Evolutionary conservation across 1,140 invertebrate genomes (phyloP).

Genomic region (Polypedilum pembai): DNA sequence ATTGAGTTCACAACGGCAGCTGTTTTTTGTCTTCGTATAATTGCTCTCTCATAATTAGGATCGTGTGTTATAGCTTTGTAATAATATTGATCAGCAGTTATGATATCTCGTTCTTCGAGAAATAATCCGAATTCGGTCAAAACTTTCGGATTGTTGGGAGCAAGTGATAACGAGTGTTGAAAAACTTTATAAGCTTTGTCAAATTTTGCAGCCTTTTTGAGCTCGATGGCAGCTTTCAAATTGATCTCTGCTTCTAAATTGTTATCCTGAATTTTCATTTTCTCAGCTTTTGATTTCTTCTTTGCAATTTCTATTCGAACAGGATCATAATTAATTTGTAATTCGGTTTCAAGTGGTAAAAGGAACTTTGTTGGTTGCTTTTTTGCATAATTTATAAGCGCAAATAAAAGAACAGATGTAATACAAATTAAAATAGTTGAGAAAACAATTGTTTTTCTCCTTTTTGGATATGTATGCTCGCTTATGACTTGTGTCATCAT

Average conservation of each 20-base stretch:
- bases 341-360: neutral
- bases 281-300: neutral
- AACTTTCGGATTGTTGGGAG: conserved; percentile 86
- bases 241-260: conserved; percentile 70
- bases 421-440: neutral
- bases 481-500: neutral
- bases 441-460: neutral
- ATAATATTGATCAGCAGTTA: conserved; percentile 86
- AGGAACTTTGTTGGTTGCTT: conserved; percentile 3
- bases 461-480: neutral
- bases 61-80: conserved; percentile 69
- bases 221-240: conserved; percentile 72
- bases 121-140: conserved; percentile 91
- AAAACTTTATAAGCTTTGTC: conserved; percentile 84
- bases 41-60: conserved; percentile 72
- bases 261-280: conserved; percentile 31
- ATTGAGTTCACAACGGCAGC: conserved; percentile 83
- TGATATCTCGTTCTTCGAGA: conserved; percentile 79
- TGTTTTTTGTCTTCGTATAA: conserved; percentile 75
- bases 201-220: conserved; percentile 70
- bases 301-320: neutral
- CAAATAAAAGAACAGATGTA: neutral
- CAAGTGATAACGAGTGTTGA: conserved; percentile 81
- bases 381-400: neutral
- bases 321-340: neutral